These are phyloP conservation scores for Morinoia aosen DNA, from an alignment of 2,888 invertebrate species.

Conservation along the genomic window DNA sequence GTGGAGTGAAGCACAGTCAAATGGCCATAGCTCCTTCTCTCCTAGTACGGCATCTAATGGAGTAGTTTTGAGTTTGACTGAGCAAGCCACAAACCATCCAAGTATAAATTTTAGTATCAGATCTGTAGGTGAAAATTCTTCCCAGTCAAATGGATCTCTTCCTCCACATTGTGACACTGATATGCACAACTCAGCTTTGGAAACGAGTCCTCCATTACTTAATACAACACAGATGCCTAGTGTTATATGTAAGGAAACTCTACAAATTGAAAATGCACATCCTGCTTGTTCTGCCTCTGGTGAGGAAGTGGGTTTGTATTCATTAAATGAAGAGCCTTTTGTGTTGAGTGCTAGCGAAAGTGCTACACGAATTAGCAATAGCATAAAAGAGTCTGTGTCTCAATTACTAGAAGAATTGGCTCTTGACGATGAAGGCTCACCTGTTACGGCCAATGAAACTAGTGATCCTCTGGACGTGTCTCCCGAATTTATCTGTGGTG, in stretches of 20 bases:
- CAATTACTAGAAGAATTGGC: constrained; percentile 20
- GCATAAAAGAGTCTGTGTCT: constrained; percentile 28
- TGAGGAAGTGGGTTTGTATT: neutral
- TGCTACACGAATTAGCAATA: constrained; percentile 18
- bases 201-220: neutral
- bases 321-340: neutral
- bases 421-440: neutral
- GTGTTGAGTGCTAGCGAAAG: neutral
- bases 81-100: neutral
- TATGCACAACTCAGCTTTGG: neutral
- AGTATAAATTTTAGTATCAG: neutral
- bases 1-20: neutral
- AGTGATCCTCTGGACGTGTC: neutral
- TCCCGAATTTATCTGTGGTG: neutral
- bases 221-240: neutral
- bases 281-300: neutral
- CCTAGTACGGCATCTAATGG: neutral
- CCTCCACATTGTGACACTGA: neutral
- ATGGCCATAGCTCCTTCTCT: neutral
- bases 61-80: neutral
- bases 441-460: neutral
- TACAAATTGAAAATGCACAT: neutral
- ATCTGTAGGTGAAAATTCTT: neutral
- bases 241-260: neutral
- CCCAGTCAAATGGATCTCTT: neutral